Conservation (phyloP, 2,797 vertebrate species). For the Gallirallus australis region DNA sequence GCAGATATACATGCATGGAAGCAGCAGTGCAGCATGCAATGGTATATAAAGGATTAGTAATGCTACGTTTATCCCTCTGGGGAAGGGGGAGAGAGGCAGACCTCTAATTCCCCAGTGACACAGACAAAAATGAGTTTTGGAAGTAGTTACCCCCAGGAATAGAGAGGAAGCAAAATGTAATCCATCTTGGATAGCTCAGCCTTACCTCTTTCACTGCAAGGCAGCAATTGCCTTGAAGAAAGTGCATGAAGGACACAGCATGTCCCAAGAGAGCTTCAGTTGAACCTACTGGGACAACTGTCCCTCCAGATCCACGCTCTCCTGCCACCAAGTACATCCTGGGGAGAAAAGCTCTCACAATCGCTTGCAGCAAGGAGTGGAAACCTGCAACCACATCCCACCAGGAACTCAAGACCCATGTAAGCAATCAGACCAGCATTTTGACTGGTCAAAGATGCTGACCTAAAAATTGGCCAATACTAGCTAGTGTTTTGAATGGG, state of each 20-base stretch:
- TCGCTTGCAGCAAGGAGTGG: not conserved
- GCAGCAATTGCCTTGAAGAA: not conserved
- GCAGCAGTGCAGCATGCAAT: not conserved
- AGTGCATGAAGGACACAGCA: not conserved
- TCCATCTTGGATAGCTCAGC: not conserved
- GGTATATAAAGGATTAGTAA: not conserved
- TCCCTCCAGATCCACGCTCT: not conserved
- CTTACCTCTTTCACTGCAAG: not conserved
- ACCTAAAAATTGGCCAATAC: not conserved
- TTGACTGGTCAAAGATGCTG: accelerated
- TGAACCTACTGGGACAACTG: not conserved
- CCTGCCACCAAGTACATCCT: not conserved
- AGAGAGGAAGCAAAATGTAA: not conserved
- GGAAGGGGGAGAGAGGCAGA: not conserved
- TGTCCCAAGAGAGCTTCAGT: not conserved
- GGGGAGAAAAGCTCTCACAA: not conserved
- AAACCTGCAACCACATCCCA: not conserved
- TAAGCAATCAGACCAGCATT: not conserved
- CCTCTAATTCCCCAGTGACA: not conserved
- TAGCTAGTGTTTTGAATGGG: not conserved
- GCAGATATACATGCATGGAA: not conserved
- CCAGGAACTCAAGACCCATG: not conserved
- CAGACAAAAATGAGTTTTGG: conserved; percentile 15
- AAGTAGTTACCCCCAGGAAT: not conserved
- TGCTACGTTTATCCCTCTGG: not conserved